Evolutionary conservation across 2,797 vertebrate genomes (phyloP).

Genomic region (Etheostoma nigrum): DNA sequence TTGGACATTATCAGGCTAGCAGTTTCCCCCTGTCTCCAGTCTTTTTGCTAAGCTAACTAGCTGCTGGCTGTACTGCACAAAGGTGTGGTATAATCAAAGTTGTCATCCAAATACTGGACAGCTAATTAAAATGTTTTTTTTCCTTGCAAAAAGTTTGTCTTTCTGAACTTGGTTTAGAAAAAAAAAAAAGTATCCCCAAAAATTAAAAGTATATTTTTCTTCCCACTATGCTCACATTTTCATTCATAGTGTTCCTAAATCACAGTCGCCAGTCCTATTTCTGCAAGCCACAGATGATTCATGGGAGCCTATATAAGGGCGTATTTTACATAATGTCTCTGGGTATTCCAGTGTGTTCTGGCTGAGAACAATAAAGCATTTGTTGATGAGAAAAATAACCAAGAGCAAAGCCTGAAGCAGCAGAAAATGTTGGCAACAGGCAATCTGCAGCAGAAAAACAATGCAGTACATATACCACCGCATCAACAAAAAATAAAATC

Average conservation of each 20-base stretch:
- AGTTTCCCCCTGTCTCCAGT: background rate
- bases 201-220: conserved; percentile 22
- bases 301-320: conserved; percentile 44
- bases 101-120: background rate
- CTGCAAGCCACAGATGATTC: conserved; percentile 57
- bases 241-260: conserved; percentile 25
- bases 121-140: background rate
- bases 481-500: conserved; percentile 28
- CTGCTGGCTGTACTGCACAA: background rate
- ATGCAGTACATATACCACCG: conserved; percentile 40
- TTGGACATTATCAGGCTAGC: background rate
- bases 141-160: background rate
- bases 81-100: background rate
- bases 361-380: conserved; percentile 53
- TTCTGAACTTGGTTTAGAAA: too few relatives aligned
- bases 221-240: conserved; percentile 31
- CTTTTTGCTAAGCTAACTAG: background rate
- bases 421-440: conserved; percentile 43
- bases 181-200: background rate
- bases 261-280: conserved; percentile 9
- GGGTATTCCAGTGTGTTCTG: conserved; percentile 37
- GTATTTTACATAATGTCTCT: conserved; percentile 42
- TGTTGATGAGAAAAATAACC: conserved; percentile 58
- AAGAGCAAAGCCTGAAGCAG: conserved; percentile 50
- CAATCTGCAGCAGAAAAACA: conserved; percentile 16